Evolutionary conservation across 92 coral and sea anemone genomes (phyloP).

Genomic region (Phenganax marumi): DNA sequence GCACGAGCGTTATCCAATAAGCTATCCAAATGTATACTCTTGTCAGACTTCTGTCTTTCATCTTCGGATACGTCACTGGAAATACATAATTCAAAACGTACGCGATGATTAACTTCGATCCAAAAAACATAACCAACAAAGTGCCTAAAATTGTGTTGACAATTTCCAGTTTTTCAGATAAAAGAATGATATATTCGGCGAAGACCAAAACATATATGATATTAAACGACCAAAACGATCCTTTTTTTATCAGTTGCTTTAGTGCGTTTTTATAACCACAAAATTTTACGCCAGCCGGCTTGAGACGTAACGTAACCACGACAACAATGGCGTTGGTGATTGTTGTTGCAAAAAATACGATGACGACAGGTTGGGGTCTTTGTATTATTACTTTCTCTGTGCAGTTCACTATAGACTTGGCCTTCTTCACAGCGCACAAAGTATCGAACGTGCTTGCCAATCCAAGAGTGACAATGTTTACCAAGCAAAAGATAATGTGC

Average conservation of each 20-base stretch:
- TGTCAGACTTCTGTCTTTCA: not conserved
- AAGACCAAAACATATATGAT: constrained; percentile 14
- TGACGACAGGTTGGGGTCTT: constrained; percentile 26
- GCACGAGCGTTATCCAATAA: constrained; percentile 25
- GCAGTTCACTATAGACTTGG: constrained; percentile 29
- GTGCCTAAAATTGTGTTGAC: constrained; percentile 3
- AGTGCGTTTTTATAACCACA: constrained; percentile 16
- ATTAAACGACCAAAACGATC: constrained; percentile 28
- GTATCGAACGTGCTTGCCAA: constrained; percentile 18
- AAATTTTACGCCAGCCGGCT: constrained; percentile 22
- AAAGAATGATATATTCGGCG: not conserved
- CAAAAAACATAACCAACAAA: not conserved
- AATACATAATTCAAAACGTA: constrained; percentile 20
- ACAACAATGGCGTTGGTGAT: constrained; percentile 26
- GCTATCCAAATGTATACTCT: constrained; percentile 22
- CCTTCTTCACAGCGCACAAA: constrained; percentile 12
- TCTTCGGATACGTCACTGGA: constrained; percentile 19
- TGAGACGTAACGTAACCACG: constrained; percentile 2
- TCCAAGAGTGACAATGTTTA: constrained; percentile 18
- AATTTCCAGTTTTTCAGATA: not conserved
- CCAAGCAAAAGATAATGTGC: constrained; percentile 15
- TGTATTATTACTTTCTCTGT: constrained; percentile 14
- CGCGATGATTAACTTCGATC: constrained; percentile 27
- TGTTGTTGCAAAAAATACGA: not conserved
- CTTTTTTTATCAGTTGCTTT: constrained; percentile 1